Percentiles rank a stretch among this genome's conserved stretches.
phyloP scores from a whole-genome alignment of 2,797 vertebrate species.

The Ammospiza maritima region DNA sequence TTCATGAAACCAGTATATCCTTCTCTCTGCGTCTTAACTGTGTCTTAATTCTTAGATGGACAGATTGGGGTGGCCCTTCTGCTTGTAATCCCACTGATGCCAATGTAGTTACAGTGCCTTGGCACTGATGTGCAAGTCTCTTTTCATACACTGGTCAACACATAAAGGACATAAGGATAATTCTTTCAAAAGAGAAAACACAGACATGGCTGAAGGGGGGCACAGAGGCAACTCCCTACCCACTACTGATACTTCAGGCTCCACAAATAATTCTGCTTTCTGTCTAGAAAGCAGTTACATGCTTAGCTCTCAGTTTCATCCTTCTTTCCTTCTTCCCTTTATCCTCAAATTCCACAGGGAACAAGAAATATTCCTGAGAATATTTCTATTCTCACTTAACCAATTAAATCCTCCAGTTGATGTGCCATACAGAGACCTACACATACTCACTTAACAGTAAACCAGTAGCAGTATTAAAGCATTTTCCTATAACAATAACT shows the following conservation, averaged over 20 bases:
- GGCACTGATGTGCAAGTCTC: background rate
- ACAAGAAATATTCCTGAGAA: background rate
- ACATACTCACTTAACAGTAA: background rate
- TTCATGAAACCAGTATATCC: background rate
- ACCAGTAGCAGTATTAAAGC: background rate
- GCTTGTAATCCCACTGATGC: background rate
- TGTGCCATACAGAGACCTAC: background rate
- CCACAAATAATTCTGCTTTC: background rate
- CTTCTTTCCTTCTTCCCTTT: background rate
- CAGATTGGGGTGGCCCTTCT: background rate
- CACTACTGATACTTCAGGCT: background rate
- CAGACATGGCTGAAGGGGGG: background rate
- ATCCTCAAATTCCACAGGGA: background rate
- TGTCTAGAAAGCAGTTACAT: background rate
- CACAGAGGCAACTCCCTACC: background rate
- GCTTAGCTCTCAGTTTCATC: background rate
- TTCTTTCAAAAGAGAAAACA: background rate
- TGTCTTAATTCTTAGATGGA: background rate
- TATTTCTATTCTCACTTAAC: constrained; percentile 12
- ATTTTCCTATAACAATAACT: background rate
- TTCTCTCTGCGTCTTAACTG: background rate
- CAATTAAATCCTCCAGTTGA: background rate
- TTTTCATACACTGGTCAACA: background rate
- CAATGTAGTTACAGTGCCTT: background rate
- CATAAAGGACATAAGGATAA: background rate